Evolutionary conservation across 30 jellyfish, hydroid and myxozoan genomes (phyloP), one percentile per base, ranked within the genome.

Genomic region (Mastigias papua): DNA sequence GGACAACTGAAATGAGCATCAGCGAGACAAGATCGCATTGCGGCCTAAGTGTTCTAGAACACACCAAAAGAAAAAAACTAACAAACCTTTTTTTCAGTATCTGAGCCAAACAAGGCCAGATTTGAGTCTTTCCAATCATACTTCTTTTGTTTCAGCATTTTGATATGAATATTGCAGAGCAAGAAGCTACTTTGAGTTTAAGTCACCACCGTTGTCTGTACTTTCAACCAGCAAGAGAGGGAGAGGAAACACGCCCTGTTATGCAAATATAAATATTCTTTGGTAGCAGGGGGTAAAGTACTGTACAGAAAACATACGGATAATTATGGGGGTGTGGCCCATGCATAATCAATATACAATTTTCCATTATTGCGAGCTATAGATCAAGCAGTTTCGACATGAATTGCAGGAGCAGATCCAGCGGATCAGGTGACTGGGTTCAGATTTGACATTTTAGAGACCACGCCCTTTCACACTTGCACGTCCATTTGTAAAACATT

Each of bases 81-180:
- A n/a, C n/a, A n/a, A n/a, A 89, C 98, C 95, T 96, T 91, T 84
- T 96, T 96, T 88, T 96, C 99, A 15, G 98, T 91, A 61, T 96
- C 99, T 46, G 98, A 90, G 60, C 99, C 99, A 88, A 96, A 96
- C 93, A 96, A 31, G 77, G 99, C 98, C 71, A 96, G 90, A 90
- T 96, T 96, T 25, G 99, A 89, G 91, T 96, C 99, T 71, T 96
- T 91, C 99, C 99, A 96, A 96, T 96, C 99, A 76, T 96, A 96
- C 83, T 96, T 91, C 97, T 96, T 96, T 37, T 79, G 87, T 61
- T 96, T 96, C 60, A 34, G 89, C 97, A 96, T 94, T 61, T 94
- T 94, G 15, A 54, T 3, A 16, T 11, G 5, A 25, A 25, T 54
- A 54, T 54, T 54, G 23, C 17, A 25, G 25, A 15, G 54, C 7